phyloP scores from a whole-genome alignment of 2,797 vertebrate genomes.

The Catostomus latipinnis region DNA sequence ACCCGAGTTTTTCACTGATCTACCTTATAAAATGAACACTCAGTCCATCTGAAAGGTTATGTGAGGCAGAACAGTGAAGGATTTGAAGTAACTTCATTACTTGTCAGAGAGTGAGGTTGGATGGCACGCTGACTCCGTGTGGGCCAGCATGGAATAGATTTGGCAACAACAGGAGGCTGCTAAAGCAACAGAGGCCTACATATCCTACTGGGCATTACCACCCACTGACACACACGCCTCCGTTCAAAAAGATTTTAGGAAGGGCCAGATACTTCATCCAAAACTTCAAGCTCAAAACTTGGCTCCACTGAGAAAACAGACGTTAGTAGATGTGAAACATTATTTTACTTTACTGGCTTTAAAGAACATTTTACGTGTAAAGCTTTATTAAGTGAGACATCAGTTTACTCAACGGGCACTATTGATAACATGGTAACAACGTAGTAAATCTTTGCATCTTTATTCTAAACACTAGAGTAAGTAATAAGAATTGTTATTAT shows the following conservation, averaged over 20 bases:
- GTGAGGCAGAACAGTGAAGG: background rate
- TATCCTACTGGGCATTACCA: conserved; percentile 50
- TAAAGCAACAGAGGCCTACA: conserved; percentile 58
- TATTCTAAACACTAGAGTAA: too few relatives aligned
- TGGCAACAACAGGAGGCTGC: conserved; percentile 55
- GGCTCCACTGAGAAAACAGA: background rate
- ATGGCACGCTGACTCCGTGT: conserved; percentile 49
- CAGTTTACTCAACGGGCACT: too few relatives aligned
- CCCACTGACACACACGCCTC: conserved; percentile 40
- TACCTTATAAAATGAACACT: background rate
- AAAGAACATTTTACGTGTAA: too few relatives aligned
- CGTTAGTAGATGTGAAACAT: too few relatives aligned
- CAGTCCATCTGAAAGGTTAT: background rate
- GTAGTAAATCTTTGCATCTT: too few relatives aligned
- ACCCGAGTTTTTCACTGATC: background rate
- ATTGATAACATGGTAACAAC: too few relatives aligned
- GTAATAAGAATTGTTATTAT: too few relatives aligned
- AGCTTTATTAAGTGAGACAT: too few relatives aligned
- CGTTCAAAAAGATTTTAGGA: conserved; percentile 9
- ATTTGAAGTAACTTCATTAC: conserved; percentile 12
- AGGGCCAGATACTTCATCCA: conserved; percentile 8
- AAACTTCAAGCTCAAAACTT: background rate
- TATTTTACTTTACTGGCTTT: too few relatives aligned
- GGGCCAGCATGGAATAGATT: conserved; percentile 51
- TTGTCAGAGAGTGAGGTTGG: conserved; percentile 37